These are phyloP conservation scores for Myotis daubentonii DNA, from an alignment of 2,797 vertebrate species.

Conservation along the genomic window DNA sequence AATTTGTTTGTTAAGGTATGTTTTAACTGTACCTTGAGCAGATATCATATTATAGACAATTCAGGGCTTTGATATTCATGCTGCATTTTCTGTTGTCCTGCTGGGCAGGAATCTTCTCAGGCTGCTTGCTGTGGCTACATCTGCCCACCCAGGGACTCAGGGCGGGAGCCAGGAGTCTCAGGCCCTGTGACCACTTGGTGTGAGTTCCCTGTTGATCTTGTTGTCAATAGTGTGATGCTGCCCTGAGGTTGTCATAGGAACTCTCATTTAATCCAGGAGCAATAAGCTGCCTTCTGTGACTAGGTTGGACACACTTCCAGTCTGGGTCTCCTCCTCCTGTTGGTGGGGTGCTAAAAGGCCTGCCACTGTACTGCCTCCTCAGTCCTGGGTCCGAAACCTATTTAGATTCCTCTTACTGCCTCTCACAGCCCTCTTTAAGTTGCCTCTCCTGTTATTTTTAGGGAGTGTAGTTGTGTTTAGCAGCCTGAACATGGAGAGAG, in stretches of 20 bases:
- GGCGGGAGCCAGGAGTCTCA: background rate
- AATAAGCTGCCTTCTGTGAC: no score
- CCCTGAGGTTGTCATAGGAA: background rate
- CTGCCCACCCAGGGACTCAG: background rate
- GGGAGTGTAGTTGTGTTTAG: background rate
- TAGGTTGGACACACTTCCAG: no score
- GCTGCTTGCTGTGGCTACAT: background rate
- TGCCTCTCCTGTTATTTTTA: background rate
- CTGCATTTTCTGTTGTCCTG: background rate
- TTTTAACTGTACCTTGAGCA: background rate
- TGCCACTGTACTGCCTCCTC: accelerated
- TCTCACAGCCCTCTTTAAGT: background rate
- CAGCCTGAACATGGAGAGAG: background rate
- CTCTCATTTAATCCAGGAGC: no score
- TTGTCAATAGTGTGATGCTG: accelerated
- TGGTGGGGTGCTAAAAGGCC: no score
- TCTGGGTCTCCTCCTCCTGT: background rate
- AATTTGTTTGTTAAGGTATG: background rate
- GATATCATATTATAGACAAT: background rate
- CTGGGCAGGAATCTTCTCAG: no score
- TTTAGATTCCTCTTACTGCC: background rate
- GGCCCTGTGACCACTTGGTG: background rate
- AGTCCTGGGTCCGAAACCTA: no score
- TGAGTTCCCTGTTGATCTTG: background rate
- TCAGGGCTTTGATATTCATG: background rate